Evolutionary conservation across 2,113 vertebrate species (phyloP).

Genomic region (Protobothrops flavoviridis): DNA sequence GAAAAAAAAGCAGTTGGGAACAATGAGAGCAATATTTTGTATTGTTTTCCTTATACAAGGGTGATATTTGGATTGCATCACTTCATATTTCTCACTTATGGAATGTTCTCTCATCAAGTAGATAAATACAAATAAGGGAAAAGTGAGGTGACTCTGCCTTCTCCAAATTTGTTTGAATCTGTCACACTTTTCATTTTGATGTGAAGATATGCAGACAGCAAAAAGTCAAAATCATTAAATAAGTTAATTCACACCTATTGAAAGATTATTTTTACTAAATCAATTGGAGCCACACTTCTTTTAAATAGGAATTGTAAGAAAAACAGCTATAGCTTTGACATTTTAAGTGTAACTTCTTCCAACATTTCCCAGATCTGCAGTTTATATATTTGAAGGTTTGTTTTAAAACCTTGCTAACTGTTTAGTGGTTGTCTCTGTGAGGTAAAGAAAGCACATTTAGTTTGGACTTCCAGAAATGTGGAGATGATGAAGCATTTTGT

Average conservation of each 20-base stretch:
- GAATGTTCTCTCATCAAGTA: not conserved
- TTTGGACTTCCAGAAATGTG: not conserved
- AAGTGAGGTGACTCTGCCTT: not conserved
- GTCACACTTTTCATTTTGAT: not conserved
- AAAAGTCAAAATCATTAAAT: not conserved
- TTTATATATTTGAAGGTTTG: not conserved
- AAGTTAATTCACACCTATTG: not conserved
- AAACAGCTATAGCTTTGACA: not conserved
- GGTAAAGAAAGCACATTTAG: not conserved
- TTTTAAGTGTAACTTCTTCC: constrained; percentile 7
- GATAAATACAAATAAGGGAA: not conserved
- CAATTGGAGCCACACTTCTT: not conserved
- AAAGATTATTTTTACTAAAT: constrained; percentile 7
- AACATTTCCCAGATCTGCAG: not conserved
- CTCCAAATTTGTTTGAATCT: not conserved
- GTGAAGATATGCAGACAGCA: not conserved
- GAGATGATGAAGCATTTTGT: not conserved
- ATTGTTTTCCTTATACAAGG: not conserved
- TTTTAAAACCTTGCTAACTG: not conserved
- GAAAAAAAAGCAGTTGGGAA: not conserved
- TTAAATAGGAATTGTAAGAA: not conserved
- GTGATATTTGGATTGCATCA: not conserved
- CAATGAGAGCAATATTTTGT: not conserved
- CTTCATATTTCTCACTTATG: not conserved
- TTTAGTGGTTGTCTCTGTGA: not conserved